phyloP scores from a whole-genome alignment of 2,113 vertebrate genomes.

The Strigops habroptila region DNA sequence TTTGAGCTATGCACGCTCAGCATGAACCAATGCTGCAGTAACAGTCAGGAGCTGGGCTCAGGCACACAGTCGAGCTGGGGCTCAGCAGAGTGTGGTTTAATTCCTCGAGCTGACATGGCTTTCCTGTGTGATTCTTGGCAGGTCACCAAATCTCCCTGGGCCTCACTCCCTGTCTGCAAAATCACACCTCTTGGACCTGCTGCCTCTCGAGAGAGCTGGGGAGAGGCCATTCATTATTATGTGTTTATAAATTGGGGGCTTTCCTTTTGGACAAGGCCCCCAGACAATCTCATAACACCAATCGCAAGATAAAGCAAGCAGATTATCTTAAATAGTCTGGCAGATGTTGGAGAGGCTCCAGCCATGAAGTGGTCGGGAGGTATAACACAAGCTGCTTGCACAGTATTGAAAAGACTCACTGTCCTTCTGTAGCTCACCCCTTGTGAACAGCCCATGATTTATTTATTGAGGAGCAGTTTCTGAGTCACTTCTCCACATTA shows the following conservation, averaged over 20 bases:
- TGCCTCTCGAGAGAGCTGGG: neutral
- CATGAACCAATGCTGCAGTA: neutral
- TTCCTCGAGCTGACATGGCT: constrained; percentile 47
- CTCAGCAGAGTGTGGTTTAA: constrained; percentile 28
- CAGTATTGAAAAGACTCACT: neutral
- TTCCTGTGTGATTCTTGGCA: constrained; percentile 64
- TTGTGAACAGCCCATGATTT: constrained; percentile 29
- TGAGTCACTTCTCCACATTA: constrained; percentile 48
- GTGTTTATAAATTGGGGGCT: neutral
- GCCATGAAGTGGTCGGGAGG: neutral
- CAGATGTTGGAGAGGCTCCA: constrained; percentile 47
- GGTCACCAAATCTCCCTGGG: constrained; percentile 34
- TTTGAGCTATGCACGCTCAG: neutral
- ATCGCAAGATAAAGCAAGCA: constrained; percentile 4
- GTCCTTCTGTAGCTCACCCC: constrained; percentile 10
- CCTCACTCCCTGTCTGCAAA: constrained; percentile 43
- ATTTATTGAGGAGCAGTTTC: constrained; percentile 45
- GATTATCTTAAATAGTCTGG: constrained; percentile 26
- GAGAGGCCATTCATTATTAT: neutral
- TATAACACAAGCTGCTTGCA: neutral
- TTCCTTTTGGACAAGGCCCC: neutral
- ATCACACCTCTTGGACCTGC: constrained; percentile 40
- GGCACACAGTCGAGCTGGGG: neutral
- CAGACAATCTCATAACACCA: constrained; percentile 26
- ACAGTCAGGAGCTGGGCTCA: neutral